These are phyloP conservation scores for Catharus minimus DNA, from an alignment of 2,113 vertebrate genomes.

Conservation along the genomic window DNA sequence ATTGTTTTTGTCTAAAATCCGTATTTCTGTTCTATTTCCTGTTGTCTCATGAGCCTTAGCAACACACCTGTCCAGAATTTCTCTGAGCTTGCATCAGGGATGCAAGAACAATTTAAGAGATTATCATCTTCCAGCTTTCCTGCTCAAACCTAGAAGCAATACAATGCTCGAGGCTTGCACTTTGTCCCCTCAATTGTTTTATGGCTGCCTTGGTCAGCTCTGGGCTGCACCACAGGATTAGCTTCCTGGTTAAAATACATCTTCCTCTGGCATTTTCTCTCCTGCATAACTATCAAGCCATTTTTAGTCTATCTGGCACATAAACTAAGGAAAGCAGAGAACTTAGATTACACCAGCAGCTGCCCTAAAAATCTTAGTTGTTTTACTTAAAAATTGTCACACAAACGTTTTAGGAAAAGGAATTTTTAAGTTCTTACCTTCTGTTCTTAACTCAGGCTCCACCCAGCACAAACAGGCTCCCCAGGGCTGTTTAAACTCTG, in stretches of 20 bases:
- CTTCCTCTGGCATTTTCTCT: not conserved
- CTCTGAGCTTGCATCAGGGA: not conserved
- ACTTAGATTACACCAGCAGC: not conserved
- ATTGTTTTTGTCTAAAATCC: not conserved
- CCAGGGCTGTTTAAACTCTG: not conserved
- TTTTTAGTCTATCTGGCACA: not conserved
- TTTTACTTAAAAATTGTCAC: not conserved
- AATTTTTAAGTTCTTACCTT: not conserved
- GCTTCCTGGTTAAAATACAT: not conserved
- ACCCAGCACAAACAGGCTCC: not conserved
- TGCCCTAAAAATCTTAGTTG: not conserved
- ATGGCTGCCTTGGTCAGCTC: not conserved
- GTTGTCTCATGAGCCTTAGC: not conserved
- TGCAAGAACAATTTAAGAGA: not conserved
- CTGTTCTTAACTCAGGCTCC: not conserved
- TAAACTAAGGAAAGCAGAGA: not conserved
- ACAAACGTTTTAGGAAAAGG: fast-evolving
- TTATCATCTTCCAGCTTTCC: not conserved
- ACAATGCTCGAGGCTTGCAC: fast-evolving
- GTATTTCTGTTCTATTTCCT: not conserved
- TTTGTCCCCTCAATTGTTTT: not conserved
- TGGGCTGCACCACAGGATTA: not conserved
- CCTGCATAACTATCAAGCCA: not conserved
- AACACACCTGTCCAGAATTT: not conserved
- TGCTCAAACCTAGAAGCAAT: not conserved